Evolutionary conservation across 2,113 vertebrate species (phyloP), one percentile per base, ranked within the genome.

Genomic region (Manacus vitellinus): DNA sequence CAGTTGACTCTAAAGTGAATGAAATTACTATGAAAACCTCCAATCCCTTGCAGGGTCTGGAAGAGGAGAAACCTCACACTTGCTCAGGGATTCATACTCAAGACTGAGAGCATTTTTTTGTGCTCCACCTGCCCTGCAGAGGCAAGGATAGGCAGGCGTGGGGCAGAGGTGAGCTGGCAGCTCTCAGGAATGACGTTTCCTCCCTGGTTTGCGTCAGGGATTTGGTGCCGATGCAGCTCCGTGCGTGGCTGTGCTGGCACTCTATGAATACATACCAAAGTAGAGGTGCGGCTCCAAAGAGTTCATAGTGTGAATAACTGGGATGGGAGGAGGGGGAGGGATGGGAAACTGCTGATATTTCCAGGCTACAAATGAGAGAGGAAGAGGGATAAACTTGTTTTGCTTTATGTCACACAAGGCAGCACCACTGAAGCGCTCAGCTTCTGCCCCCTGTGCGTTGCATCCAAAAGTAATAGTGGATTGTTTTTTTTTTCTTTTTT

Each of bases 171-270:
- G 86, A 63, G 43, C 33, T 71, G 76, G 67, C 43, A 77, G 51
- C 67, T 74, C 68, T 47, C 0, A 0, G 43, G 52, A 70, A 3
- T 55, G 10, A 5, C 0, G 0, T 58, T 54, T 66, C 10, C 76
- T 77, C 55, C 39, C 15, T 56, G 27, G 19, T 49, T 70, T 80
- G 30, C 16, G 2, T 21, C 25, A 16, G 55, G n/a, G 70, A 8
- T 72, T 82, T 63, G 72, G 49, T 66, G 18, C 19, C 0, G 1
- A 15, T 28, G 72, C 47, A 51, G 70, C 41, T 43, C 25, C 0
- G 1, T 55, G 25, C 0, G 0, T 13, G 28, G 76, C 54, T 47
- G 21, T 37, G 37, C 47, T 6, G 8, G 76, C 33, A 5, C 51
- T 52, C 15, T 37, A 3, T 43, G 39, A 70, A 67, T 30, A 33